Evolutionary conservation across 1,140 invertebrate species (phyloP).

Genomic region (Spodoptera litura): DNA sequence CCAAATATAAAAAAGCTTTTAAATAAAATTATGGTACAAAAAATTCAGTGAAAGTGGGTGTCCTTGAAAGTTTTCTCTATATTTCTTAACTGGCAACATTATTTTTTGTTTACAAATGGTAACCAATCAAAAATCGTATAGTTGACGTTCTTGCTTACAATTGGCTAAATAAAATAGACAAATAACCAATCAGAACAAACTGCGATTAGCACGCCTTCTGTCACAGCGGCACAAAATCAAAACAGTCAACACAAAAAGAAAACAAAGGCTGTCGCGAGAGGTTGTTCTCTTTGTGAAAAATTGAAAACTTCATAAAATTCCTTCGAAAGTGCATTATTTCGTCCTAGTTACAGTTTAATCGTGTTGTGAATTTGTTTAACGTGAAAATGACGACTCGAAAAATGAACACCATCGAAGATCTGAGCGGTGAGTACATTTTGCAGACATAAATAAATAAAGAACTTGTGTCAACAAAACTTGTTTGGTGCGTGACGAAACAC

Average conservation of each 20-base stretch:
- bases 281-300: constrained; percentile 54
- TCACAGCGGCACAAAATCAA: constrained; percentile 66
- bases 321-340: constrained; percentile 50
- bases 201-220: constrained; percentile 58
- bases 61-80: constrained; percentile 16
- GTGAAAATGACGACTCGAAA: constrained; percentile 76
- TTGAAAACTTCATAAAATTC: constrained; percentile 44
- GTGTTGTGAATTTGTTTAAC: constrained; percentile 57
- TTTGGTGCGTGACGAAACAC: constrained; percentile 60
- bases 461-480: constrained; percentile 55
- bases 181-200: constrained; percentile 45
- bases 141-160: constrained; percentile 43
- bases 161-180: constrained; percentile 51
- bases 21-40: neutral
- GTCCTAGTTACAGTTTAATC: constrained; percentile 29
- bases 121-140: constrained; percentile 58
- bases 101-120: constrained; percentile 61
- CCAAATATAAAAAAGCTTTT: neutral
- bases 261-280: constrained; percentile 68
- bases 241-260: constrained; percentile 65
- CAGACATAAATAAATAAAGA: constrained; percentile 74
- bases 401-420: constrained; percentile 81
- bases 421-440: constrained; percentile 74
- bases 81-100: constrained; percentile 57
- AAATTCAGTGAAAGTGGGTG: neutral